Percentiles rank a stretch among this genome's conserved stretches.
These are phyloP conservation scores for Oreochromis mossambicus DNA, from an alignment of 2,797 vertebrate genomes.

Conservation along the genomic window DNA sequence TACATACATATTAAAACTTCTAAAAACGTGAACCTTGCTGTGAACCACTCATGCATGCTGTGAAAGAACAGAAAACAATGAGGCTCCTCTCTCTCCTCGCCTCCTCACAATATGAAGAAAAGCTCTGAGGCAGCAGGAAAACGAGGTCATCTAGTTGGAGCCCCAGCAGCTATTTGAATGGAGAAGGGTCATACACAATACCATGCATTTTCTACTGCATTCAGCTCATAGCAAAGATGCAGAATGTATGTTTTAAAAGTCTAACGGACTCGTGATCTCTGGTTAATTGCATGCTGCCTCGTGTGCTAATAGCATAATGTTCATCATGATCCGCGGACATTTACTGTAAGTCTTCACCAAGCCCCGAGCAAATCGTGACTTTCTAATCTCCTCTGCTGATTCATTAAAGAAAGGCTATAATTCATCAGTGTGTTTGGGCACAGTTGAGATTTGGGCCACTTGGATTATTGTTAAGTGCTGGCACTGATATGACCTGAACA, in stretches of 20 bases:
- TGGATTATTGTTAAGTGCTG: background rate
- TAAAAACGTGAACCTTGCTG: background rate
- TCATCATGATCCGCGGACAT: background rate
- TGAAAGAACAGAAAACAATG: slow-evolving; percentile 28
- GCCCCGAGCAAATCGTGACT: slow-evolving; percentile 19
- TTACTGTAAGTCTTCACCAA: slow-evolving; percentile 8
- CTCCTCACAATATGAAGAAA: slow-evolving; percentile 31
- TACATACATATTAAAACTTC: background rate
- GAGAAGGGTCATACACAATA: slow-evolving; percentile 22
- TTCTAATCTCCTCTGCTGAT: slow-evolving; percentile 18
- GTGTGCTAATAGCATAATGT: background rate
- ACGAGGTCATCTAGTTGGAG: slow-evolving; percentile 50
- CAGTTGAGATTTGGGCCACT: background rate
- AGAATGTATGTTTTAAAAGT: background rate
- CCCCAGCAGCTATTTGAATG: slow-evolving; percentile 51
- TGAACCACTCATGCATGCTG: background rate
- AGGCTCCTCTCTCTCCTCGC: slow-evolving; percentile 16
- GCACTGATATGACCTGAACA: background rate
- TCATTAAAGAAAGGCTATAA: slow-evolving; percentile 14
- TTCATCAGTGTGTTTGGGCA: background rate
- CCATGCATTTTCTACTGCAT: background rate
- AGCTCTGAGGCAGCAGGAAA: slow-evolving; percentile 44
- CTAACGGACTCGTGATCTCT: background rate
- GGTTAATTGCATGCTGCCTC: background rate
- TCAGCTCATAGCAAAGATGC: background rate